These are phyloP conservation scores for Psophia crepitans DNA, from an alignment of 2,113 vertebrate genomes.

Conservation along the genomic window DNA sequence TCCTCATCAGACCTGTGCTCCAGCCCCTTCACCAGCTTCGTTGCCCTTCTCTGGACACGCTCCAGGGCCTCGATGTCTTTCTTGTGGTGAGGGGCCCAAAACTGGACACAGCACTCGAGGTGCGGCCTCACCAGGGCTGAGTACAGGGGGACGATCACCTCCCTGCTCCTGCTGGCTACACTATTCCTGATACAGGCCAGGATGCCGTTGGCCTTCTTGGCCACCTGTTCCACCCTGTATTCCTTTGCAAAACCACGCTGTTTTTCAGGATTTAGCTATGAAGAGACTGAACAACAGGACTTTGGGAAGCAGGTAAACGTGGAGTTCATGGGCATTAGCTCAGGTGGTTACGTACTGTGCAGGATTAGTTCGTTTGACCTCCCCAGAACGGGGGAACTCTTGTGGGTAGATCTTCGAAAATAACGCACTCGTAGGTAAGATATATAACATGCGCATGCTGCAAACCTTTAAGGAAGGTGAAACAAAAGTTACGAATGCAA, in stretches of 20 bases:
- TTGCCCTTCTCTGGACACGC: no score
- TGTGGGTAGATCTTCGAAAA: neutral
- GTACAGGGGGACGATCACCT: no score
- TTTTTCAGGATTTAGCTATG: neutral
- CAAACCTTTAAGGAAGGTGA: neutral
- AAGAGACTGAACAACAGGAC: neutral
- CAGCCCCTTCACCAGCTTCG: no score
- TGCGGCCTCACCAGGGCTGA: no score
- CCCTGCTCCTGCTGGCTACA: no score
- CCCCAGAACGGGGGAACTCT: neutral
- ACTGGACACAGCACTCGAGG: no score
- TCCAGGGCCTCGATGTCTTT: no score
- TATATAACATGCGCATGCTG: accelerated
- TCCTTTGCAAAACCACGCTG: neutral
- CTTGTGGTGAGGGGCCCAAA: no score
- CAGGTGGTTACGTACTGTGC: accelerated
- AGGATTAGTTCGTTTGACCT: neutral
- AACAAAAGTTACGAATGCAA: neutral
- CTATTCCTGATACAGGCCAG: no score
- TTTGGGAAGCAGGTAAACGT: neutral
- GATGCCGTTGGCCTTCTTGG: no score
- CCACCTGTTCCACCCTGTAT: neutral
- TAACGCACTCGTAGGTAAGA: no score
- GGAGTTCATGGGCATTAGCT: neutral
- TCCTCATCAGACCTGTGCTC: no score